A percentile compares a stretch with the other conserved stretches of the same genome.
These are phyloP conservation scores for Synanthedon andrenaeformis DNA, from an alignment of 2,888 invertebrate genomes.

Conservation along the genomic window DNA sequence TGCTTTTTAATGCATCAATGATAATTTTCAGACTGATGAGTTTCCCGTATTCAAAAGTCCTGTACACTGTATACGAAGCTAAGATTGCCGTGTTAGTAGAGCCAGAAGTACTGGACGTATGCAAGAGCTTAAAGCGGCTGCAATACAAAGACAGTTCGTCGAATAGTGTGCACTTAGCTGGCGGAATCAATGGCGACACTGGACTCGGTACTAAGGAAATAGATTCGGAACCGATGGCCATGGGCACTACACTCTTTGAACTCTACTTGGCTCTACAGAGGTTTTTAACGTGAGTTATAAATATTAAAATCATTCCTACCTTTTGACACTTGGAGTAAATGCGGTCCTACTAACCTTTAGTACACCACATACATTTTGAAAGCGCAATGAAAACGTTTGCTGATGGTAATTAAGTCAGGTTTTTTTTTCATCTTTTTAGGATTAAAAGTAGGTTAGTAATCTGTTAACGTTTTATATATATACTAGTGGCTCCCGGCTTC, in stretches of 20 bases:
- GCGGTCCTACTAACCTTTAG: background rate
- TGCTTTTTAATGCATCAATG: too few species aligned
- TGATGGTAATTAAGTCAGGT: too few species aligned
- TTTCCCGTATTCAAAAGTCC: conserved; percentile 77
- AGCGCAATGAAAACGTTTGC: too few species aligned
- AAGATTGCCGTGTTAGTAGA: conserved; percentile 78
- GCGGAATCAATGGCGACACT: conserved; percentile 65
- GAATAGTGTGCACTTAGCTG: conserved; percentile 52
- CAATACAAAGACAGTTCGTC: conserved; percentile 64
- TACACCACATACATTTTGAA: too few species aligned
- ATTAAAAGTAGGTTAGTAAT: too few species aligned
- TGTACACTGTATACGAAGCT: conserved; percentile 80
- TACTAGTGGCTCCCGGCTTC: too few species aligned
- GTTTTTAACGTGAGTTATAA: conserved; percentile 76
- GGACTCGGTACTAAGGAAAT: conserved; percentile 53
- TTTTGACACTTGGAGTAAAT: background rate
- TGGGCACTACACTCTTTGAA: conserved; percentile 92
- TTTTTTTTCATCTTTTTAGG: too few species aligned
- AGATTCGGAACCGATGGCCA: conserved; percentile 75
- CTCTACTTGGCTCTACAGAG: conserved; percentile 91
- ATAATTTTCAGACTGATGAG: conserved; percentile 73
- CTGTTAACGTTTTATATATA: too few species aligned
- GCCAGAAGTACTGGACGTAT: conserved; percentile 78
- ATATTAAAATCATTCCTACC: too few species aligned
- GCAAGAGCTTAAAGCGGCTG: conserved; percentile 77